A percentile compares a stretch with the other conserved stretches of the same genome.
Evolutionary conservation across 2,888 invertebrate species (phyloP).

Genomic region (Heliothis peltigera): DNA sequence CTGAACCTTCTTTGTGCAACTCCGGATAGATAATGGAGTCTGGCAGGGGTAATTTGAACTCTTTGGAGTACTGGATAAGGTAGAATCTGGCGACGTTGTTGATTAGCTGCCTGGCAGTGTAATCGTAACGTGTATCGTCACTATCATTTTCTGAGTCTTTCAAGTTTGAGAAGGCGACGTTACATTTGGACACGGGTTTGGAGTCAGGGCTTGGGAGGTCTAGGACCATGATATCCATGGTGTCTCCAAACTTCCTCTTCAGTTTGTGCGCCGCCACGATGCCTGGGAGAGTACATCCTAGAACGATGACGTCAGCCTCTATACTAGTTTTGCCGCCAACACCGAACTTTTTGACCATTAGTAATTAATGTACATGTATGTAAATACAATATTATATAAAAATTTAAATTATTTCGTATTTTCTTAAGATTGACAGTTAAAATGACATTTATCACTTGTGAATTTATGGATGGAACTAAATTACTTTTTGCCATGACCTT

Average conservation of each 20-base stretch:
- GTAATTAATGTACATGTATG: neutral
- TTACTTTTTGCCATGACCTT: neutral
- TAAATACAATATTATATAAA: neutral
- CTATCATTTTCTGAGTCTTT: constrained; percentile 46
- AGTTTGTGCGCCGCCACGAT: constrained; percentile 85
- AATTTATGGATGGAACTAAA: constrained; percentile 21
- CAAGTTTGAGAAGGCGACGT: constrained; percentile 74
- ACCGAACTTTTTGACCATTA: constrained; percentile 62
- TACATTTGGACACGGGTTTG: constrained; percentile 64
- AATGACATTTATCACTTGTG: constrained; percentile 1
- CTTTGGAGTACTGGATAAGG: constrained; percentile 74
- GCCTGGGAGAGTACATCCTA: constrained; percentile 85
- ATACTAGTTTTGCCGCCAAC: constrained; percentile 63
- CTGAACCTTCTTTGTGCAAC: constrained; percentile 30
- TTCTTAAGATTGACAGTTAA: constrained; percentile 15
- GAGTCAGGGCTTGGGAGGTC: constrained; percentile 67
- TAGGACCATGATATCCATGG: constrained; percentile 82
- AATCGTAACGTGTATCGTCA: constrained; percentile 31
- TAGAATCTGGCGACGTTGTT: constrained; percentile 75
- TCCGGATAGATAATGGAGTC: constrained; percentile 72
- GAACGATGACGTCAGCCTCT: constrained; percentile 82
- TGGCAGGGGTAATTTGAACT: constrained; percentile 78
- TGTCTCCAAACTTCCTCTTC: constrained; percentile 80
- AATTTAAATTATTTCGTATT: neutral
- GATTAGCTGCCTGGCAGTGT: constrained; percentile 58